A percentile compares a stretch with the other conserved stretches of the same genome.
phyloP scores from a whole-genome alignment of 2,797 vertebrate species.

The Phyllotis vaccarum region DNA sequence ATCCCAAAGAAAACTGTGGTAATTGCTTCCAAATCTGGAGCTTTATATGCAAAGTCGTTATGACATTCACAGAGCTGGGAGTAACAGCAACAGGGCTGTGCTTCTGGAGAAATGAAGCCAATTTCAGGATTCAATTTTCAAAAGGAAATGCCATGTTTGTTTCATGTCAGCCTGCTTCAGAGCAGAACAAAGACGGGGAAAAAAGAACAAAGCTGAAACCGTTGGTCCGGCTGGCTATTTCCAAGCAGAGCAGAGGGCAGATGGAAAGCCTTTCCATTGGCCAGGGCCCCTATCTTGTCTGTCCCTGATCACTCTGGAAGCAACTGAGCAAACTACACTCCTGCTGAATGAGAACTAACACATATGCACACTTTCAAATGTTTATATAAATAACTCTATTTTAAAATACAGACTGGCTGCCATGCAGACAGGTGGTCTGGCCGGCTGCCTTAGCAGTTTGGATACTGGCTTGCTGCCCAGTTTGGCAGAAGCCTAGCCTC shows the following conservation, averaged over 20 bases:
- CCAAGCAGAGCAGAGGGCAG: slow-evolving; percentile 68
- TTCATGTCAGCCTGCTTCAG: slow-evolving; percentile 73
- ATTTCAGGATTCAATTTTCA: slow-evolving; percentile 72
- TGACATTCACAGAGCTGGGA: slow-evolving; percentile 59
- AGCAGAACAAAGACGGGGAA: background rate
- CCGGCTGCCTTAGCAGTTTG: background rate
- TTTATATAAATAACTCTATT: slow-evolving; percentile 54
- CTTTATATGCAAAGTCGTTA: slow-evolving; percentile 58
- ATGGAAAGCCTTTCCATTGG: slow-evolving; percentile 46
- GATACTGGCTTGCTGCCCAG: background rate
- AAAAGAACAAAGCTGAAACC: slow-evolving; percentile 59
- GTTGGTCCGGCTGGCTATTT: slow-evolving; percentile 58
- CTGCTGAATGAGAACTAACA: slow-evolving; percentile 32
- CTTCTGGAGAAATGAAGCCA: slow-evolving; percentile 69
- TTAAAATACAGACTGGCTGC: slow-evolving; percentile 20
- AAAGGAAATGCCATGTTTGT: slow-evolving; percentile 79
- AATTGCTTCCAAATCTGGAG: slow-evolving; percentile 43
- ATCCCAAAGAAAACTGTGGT: slow-evolving; percentile 8
- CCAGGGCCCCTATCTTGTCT: background rate
- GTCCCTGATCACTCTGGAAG: slow-evolving; percentile 1
- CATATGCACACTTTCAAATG: background rate
- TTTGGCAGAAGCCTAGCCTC: background rate
- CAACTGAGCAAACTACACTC: slow-evolving; percentile 60
- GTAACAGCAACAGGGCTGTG: background rate
- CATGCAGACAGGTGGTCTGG: background rate